phyloP scores from a whole-genome alignment of 1,140 invertebrate species.

The Brachionus rubens region DNA sequence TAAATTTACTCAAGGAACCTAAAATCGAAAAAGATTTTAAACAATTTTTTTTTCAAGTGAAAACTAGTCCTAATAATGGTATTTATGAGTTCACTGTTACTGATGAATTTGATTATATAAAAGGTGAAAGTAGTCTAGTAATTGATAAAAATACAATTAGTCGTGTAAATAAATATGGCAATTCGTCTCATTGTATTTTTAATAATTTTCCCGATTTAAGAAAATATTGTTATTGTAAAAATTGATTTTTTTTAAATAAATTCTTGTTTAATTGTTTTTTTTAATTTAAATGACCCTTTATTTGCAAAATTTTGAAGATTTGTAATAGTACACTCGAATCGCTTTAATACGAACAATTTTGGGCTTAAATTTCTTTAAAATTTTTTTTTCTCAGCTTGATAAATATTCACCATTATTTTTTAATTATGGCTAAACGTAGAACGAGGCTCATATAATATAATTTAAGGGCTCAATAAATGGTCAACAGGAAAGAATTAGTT shows the following conservation, averaged over 20 bases:
- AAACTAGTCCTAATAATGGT: slow-evolving; percentile 70
- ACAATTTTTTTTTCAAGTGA: slow-evolving; percentile 74
- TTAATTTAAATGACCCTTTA: too few relatives aligned
- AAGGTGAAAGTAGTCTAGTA: slow-evolving; percentile 65
- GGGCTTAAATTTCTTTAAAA: too few relatives aligned
- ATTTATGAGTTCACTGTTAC: slow-evolving; percentile 71
- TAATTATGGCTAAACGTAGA: too few relatives aligned
- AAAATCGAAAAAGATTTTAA: slow-evolving; percentile 55
- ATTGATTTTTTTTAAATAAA: background rate
- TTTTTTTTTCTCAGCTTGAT: too few relatives aligned
- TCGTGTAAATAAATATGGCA: slow-evolving; percentile 78
- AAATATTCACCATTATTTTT: too few relatives aligned
- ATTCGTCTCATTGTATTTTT: background rate
- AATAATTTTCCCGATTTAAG: background rate
- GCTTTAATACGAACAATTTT: too few relatives aligned
- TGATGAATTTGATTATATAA: slow-evolving; percentile 62
- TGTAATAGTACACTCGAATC: too few relatives aligned
- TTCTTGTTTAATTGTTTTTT: background rate
- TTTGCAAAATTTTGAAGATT: too few relatives aligned
- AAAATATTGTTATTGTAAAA: background rate
- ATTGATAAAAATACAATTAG: slow-evolving; percentile 75
- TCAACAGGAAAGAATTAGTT: too few relatives aligned
- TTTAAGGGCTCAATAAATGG: too few relatives aligned
- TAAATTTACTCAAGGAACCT: background rate
- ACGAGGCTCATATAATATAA: too few relatives aligned